phyloP scores from a whole-genome alignment of 2,888 invertebrate species.

The Lysandra bellargus region DNA sequence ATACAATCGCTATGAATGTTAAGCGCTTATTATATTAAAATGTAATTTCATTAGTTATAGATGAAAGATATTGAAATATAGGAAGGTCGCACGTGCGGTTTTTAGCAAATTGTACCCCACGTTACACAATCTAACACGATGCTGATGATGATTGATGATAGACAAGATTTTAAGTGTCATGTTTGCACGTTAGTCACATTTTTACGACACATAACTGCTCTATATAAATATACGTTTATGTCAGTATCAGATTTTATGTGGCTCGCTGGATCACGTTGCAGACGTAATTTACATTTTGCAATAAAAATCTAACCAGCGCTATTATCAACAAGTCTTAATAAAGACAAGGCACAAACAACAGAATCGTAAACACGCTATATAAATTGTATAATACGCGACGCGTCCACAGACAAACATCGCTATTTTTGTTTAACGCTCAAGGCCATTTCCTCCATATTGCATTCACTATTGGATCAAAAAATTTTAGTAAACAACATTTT shows the following conservation, averaged over 20 bases:
- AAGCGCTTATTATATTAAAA: slow-evolving; percentile 19
- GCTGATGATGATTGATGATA: not conserved
- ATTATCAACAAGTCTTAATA: not conserved
- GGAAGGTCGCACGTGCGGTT: slow-evolving; percentile 9
- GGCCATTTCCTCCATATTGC: slow-evolving; percentile 72
- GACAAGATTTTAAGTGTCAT: not conserved
- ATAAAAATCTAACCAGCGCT: slow-evolving; percentile 1
- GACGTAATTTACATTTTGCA: not conserved
- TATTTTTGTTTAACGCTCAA: slow-evolving; percentile 73
- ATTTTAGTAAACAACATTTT: slow-evolving; percentile 64
- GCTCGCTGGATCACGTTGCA: not conserved
- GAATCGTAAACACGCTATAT: slow-evolving; percentile 17
- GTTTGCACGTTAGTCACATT: not conserved
- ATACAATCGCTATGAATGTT: slow-evolving; percentile 6
- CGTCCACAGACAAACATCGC: slow-evolving; percentile 59
- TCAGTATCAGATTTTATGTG: not conserved
- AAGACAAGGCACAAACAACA: slow-evolving; percentile 8
- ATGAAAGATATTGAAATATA: not conserved
- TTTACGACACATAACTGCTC: not conserved
- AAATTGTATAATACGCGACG: slow-evolving; percentile 24
- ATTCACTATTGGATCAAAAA: slow-evolving; percentile 59
- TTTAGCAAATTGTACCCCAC: not conserved
- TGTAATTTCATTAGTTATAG: not conserved
- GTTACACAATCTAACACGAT: not conserved
- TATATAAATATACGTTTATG: not conserved